Conservation (phyloP, 2,797 vertebrate genomes). For the Cryptoblepharus egeriae region DNA sequence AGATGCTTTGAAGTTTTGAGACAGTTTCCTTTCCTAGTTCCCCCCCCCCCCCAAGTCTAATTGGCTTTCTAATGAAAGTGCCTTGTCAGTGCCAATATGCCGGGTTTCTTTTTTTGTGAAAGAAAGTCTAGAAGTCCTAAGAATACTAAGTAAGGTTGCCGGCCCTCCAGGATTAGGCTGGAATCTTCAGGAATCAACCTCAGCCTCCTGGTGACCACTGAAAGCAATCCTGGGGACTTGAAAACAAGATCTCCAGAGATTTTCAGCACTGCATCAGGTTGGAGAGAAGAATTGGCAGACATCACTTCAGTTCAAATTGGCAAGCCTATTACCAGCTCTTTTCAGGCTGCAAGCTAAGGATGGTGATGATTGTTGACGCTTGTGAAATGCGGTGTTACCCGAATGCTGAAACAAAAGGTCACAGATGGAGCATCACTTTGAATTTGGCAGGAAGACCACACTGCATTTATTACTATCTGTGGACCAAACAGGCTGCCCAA, state of each 20-base stretch:
- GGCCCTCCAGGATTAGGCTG: too few relatives aligned
- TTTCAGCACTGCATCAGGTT: too few relatives aligned
- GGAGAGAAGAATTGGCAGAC: too few relatives aligned
- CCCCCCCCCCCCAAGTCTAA: slow-evolving; percentile 16
- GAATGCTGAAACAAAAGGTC: slow-evolving; percentile 22
- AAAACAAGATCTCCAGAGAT: too few relatives aligned
- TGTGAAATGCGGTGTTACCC: not conserved
- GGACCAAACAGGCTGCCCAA: not conserved
- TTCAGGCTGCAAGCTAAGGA: not conserved
- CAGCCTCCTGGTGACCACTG: too few relatives aligned
- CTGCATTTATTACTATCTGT: not conserved
- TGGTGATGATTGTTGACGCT: slow-evolving; percentile 25
- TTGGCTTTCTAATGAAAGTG: slow-evolving; percentile 35
- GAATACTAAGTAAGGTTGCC: not conserved
- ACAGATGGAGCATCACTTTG: not conserved
- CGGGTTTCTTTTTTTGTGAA: slow-evolving; percentile 12
- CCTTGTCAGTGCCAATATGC: slow-evolving; percentile 31
- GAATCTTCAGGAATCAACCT: too few relatives aligned
- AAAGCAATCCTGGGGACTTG: too few relatives aligned
- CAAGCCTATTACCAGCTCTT: not conserved
- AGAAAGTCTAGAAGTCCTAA: slow-evolving; percentile 11
- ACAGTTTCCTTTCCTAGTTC: slow-evolving; percentile 14
- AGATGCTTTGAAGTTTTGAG: slow-evolving; percentile 28
- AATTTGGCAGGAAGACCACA: not conserved
- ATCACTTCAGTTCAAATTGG: too few relatives aligned